These are phyloP conservation scores for Azorinus chamasolen DNA, from an alignment of 2,888 invertebrate genomes.

Conservation along the genomic window DNA sequence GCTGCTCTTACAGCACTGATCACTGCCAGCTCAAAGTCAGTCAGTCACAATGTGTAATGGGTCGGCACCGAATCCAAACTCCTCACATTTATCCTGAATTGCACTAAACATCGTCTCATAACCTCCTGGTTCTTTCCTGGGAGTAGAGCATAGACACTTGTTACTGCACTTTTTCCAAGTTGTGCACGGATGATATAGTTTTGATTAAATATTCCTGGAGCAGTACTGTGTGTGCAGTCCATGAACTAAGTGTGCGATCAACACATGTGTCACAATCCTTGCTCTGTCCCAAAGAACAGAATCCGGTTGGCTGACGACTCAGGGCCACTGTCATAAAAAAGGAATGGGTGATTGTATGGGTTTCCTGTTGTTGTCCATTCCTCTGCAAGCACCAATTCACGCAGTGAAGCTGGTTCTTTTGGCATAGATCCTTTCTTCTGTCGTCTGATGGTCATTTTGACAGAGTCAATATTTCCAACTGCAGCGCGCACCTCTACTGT, in stretches of 20 bases:
- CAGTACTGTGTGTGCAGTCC: no score
- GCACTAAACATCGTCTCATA: constrained; percentile 10
- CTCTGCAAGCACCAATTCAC: constrained; percentile 10
- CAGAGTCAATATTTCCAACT: not conserved
- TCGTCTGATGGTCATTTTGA: constrained; percentile 1
- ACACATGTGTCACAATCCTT: no score
- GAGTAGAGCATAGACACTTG: constrained; percentile 3
- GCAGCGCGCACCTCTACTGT: constrained; percentile 7
- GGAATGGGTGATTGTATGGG: not conserved
- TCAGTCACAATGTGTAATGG: constrained; percentile 2
- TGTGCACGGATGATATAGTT: no score
- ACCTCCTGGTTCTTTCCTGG: constrained; percentile 17
- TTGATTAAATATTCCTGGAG: no score
- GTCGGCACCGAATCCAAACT: constrained; percentile 10
- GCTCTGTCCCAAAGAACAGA: no score
- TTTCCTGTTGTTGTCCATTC: constrained; percentile 28
- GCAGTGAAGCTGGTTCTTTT: constrained; percentile 13
- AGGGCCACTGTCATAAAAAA: no score
- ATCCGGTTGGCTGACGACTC: no score
- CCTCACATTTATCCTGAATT: constrained; percentile 4
- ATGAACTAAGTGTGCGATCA: no score
- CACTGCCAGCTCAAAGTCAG: constrained; percentile 25
- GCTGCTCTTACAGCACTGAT: constrained; percentile 8
- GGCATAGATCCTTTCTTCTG: constrained; percentile 1
- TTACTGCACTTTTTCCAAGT: no score